Percentiles rank a stretch among this genome's conserved stretches.
Conservation (phyloP, 2,797 vertebrate species). For the Rhynchotus rufescens region DNA sequence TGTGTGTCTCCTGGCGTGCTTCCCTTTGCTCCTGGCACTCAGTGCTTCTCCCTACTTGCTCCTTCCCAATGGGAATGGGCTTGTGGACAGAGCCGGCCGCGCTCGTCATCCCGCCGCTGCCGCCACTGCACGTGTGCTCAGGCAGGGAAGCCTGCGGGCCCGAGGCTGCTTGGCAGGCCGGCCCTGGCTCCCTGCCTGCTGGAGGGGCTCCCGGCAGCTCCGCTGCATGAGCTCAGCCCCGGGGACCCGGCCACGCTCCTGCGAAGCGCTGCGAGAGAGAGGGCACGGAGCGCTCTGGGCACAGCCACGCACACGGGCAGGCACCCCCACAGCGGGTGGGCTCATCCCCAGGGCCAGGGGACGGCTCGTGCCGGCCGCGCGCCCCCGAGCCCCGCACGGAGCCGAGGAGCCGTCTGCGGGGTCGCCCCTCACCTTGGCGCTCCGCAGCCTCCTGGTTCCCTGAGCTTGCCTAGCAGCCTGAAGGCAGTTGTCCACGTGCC, state of each 20-base stretch:
- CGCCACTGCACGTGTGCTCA: neutral
- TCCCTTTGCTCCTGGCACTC: neutral
- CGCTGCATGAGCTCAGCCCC: slow-evolving; percentile 60
- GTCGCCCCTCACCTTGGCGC: slow-evolving; percentile 70
- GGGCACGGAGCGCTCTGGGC: slow-evolving; percentile 6
- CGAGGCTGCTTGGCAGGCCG: slow-evolving; percentile 27
- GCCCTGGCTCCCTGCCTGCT: slow-evolving; percentile 57
- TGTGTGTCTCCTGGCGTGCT: neutral
- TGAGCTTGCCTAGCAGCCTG: slow-evolving; percentile 70
- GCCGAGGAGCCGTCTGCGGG: slow-evolving; percentile 21
- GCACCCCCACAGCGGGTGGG: slow-evolving; percentile 2
- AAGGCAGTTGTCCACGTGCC: slow-evolving; percentile 88
- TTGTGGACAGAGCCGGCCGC: neutral
- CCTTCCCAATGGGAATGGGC: neutral
- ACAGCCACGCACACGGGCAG: neutral
- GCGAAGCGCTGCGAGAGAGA: neutral
- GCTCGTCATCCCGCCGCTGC: neutral
- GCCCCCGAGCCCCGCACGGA: neutral
- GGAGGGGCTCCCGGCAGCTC: slow-evolving; percentile 59
- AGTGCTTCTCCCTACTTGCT: neutral
- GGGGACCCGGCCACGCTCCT: neutral
- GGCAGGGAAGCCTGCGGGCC: neutral
- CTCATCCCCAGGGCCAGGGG: neutral
- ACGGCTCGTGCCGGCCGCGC: slow-evolving; percentile 4
- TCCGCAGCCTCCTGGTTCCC: slow-evolving; percentile 61